Evolutionary conservation across 2,888 invertebrate genomes (phyloP).

Genomic region (Drosophila neutralis): DNA sequence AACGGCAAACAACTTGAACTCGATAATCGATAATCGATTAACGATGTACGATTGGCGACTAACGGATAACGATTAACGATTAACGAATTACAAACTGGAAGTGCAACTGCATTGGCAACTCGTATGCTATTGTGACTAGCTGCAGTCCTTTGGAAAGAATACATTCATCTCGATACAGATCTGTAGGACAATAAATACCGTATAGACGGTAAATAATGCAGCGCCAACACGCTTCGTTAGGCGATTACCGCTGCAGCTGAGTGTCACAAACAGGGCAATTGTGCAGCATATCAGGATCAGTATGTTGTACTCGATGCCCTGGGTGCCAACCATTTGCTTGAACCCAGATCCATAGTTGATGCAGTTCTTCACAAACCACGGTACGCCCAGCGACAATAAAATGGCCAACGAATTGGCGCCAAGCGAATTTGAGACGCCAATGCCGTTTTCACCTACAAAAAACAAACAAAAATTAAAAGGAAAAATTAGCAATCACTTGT

Average conservation of each 20-base stretch:
- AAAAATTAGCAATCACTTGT: neutral
- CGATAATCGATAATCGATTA: conserved; percentile 3
- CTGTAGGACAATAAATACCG: conserved; percentile 90
- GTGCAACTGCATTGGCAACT: neutral
- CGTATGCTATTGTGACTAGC: conserved; percentile 39
- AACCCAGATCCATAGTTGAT: conserved; percentile 85
- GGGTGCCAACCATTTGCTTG: conserved; percentile 89
- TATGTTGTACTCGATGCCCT: conserved; percentile 93
- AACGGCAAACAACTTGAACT: conserved; percentile 25
- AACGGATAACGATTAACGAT: conserved; percentile 6
- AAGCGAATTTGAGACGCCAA: conserved; percentile 94
- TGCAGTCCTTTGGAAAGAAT: conserved; percentile 85
- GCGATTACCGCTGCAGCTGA: conserved; percentile 89
- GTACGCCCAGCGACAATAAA: conserved; percentile 91
- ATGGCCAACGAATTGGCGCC: conserved; percentile 95
- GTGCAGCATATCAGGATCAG: conserved; percentile 91
- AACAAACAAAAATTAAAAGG: neutral
- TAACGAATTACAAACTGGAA: conserved; percentile 4
- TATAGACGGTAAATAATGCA: conserved; percentile 88
- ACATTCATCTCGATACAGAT: conserved; percentile 92
- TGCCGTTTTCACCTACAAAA: conserved; percentile 90
- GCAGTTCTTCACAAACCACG: conserved; percentile 92
- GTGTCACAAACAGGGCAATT: conserved; percentile 88
- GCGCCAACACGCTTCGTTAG: conserved; percentile 89
- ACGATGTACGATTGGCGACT: neutral